Percentiles rank a stretch among this genome's conserved stretches.
phyloP scores from a whole-genome alignment of 1,140 invertebrate genomes.

The Trypoxylus dichotomus region DNA sequence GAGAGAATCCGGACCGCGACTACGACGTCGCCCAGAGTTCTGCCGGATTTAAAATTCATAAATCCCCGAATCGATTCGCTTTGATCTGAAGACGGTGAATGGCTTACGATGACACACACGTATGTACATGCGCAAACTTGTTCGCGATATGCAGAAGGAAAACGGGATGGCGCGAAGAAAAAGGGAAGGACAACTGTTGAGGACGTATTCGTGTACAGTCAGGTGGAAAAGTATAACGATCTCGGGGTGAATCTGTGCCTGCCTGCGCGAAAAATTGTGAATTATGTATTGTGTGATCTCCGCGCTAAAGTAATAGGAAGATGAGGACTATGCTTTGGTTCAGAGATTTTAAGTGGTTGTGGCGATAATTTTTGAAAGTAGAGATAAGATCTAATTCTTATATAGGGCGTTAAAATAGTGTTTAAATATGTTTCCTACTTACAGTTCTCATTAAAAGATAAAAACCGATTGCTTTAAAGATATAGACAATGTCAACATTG shows the following conservation, averaged over 20 bases:
- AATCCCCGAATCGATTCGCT: slow-evolving; percentile 18
- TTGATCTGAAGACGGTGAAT: slow-evolving; percentile 5
- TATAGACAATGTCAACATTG: no score
- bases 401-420: no score
- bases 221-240: background rate
- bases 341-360: no score
- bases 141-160: background rate
- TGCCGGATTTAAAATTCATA: slow-evolving; percentile 22
- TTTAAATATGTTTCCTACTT: no score
- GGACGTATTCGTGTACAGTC: background rate
- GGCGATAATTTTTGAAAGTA: no score
- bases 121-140: slow-evolving; percentile 1
- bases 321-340: no score
- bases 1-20: background rate
- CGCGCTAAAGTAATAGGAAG: no score
- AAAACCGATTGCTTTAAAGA: no score
- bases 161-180: background rate
- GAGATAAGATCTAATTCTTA: no score
- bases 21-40: background rate
- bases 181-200: background rate
- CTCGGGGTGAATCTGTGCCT: background rate
- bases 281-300: no score
- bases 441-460: no score
- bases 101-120: slow-evolving; percentile 20
- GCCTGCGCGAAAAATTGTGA: no score